phyloP scores from a whole-genome alignment of 2,113 vertebrate genomes.

The Aspidoscelis tigris region DNA sequence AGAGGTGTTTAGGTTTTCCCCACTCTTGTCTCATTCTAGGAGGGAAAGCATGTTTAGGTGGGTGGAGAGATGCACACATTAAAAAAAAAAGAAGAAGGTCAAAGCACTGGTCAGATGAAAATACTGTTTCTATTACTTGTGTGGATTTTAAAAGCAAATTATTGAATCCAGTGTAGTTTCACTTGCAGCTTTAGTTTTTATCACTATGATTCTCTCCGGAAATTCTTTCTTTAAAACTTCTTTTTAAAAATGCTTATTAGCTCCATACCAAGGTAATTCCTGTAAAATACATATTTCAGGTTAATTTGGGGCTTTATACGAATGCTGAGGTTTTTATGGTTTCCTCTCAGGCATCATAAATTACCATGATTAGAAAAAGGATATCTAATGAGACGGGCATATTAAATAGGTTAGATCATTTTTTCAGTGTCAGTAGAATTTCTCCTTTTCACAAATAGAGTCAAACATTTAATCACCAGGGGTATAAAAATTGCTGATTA shows the following conservation, averaged over 20 bases:
- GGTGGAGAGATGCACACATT: conserved; percentile 21
- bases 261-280: not conserved
- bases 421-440: not conserved
- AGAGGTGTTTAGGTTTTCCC: conserved; percentile 22
- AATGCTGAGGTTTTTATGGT: conserved; percentile 18
- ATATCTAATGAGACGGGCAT: not conserved
- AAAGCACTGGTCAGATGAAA: conserved; percentile 11
- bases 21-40: not conserved
- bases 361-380: conserved; percentile 24
- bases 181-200: conserved; percentile 32
- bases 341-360: conserved; percentile 18
- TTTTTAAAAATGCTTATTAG: no score
- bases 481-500: not conserved
- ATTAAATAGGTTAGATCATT: conserved; percentile 13
- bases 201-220: conserved; percentile 22
- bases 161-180: conserved; percentile 15
- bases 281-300: conserved; percentile 14
- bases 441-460: not conserved
- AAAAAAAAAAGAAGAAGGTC: not conserved
- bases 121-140: conserved; percentile 17
- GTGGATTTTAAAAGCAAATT: conserved; percentile 32
- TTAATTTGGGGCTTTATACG: conserved; percentile 19
- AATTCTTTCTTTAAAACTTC: conserved; percentile 21
- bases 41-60: conserved; percentile 36
- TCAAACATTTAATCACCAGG: not conserved